A percentile compares a stretch with the other conserved stretches of the same genome.
Conservation (phyloP, 2,888 invertebrate species). For the Andrena minutula region DNA sequence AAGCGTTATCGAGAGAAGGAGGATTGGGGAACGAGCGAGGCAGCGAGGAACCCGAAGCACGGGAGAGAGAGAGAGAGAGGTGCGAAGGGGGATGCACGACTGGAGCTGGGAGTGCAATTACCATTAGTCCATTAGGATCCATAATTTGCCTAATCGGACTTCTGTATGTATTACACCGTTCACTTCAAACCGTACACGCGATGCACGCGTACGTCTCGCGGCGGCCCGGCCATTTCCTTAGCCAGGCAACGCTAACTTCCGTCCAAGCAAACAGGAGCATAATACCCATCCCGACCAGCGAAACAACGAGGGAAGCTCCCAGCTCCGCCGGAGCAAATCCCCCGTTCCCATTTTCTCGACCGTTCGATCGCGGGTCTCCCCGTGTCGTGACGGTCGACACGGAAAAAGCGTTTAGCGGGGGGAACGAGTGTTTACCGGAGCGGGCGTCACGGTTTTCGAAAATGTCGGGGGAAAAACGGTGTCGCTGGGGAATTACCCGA, state of each 20-base stretch:
- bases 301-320: neutral
- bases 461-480: slow-evolving; percentile 57
- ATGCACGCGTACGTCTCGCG: slow-evolving; percentile 25
- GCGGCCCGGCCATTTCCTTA: neutral
- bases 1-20: slow-evolving; percentile 49
- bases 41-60: neutral
- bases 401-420: slow-evolving; percentile 37
- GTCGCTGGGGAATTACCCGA: slow-evolving; percentile 56
- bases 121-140: slow-evolving; percentile 71
- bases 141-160: slow-evolving; percentile 71
- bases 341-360: neutral
- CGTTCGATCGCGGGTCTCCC: slow-evolving; percentile 37
- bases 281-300: neutral
- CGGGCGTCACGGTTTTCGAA: slow-evolving; percentile 39
- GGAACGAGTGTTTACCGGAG: slow-evolving; percentile 44
- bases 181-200: slow-evolving; percentile 42
- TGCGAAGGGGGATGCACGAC: slow-evolving; percentile 18
- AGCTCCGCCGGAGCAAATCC: neutral
- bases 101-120: slow-evolving; percentile 60
- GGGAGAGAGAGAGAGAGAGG: slow-evolving; percentile 13
- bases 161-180: slow-evolving; percentile 60
- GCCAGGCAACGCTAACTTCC: slow-evolving; percentile 31
- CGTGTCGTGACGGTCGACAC: neutral
- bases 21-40: slow-evolving; percentile 7
- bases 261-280: neutral